phyloP scores from a whole-genome alignment of 1,140 invertebrate species.

The Sycobia sp. region DNA sequence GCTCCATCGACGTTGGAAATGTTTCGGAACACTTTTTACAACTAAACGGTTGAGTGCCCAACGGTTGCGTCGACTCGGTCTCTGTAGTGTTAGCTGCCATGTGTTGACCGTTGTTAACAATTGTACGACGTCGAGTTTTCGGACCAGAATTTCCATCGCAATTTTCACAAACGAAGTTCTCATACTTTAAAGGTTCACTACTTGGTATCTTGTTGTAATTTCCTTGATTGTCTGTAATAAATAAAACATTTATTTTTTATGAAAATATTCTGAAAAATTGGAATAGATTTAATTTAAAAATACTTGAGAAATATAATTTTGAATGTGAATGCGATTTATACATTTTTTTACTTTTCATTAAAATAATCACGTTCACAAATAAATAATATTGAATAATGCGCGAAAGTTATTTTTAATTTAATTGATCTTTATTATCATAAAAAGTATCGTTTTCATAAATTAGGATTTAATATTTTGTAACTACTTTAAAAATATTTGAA shows the following conservation, averaged over 20 bases:
- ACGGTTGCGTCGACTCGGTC: not conserved
- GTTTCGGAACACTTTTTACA: slow-evolving; percentile 11
- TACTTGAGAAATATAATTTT: too few species aligned
- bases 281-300: too few species aligned
- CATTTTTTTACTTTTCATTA: too few species aligned
- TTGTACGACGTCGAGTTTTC: not conserved
- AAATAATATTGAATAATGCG: too few species aligned
- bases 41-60: not conserved
- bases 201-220: not conserved
- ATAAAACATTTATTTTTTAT: not conserved
- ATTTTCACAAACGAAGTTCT: slow-evolving; percentile 2
- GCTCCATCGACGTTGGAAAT: slow-evolving; percentile 4
- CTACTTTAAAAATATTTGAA: too few species aligned
- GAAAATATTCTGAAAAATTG: too few species aligned
- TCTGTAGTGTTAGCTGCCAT: not conserved
- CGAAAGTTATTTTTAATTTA: too few species aligned
- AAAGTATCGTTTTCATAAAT: too few species aligned
- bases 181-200: not conserved
- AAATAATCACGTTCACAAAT: too few species aligned
- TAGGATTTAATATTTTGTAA: too few species aligned
- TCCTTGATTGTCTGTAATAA: slow-evolving; percentile 1
- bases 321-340: too few species aligned
- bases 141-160: slow-evolving; percentile 10
- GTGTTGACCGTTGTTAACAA: not conserved
- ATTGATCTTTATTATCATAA: too few species aligned